phyloP scores from a whole-genome alignment of 2,113 vertebrate genomes.

The Electrona antarctica region DNA sequence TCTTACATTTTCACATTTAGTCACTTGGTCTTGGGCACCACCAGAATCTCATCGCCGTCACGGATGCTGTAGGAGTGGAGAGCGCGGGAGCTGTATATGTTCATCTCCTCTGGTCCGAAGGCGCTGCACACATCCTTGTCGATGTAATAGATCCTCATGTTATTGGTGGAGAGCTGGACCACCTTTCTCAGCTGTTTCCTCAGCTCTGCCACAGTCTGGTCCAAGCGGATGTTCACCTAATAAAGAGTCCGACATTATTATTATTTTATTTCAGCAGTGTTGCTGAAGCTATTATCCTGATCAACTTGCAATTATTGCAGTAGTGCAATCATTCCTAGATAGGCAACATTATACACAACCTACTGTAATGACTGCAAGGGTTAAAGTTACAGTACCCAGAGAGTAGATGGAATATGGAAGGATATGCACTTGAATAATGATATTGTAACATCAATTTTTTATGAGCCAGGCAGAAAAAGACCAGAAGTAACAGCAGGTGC shows the following conservation, averaged over 20 bases:
- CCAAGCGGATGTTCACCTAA: slow-evolving; percentile 85
- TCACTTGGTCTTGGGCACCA: slow-evolving; percentile 93
- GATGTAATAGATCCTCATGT: slow-evolving; percentile 95
- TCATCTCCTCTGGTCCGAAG: slow-evolving; percentile 96
- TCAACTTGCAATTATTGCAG: background rate
- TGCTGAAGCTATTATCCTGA: background rate
- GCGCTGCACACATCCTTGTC: slow-evolving; percentile 84
- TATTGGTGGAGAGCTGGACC: slow-evolving; percentile 88
- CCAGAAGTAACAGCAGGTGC: no score
- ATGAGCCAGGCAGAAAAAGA: no score
- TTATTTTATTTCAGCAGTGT: background rate
- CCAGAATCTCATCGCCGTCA: slow-evolving; percentile 93
- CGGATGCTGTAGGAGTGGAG: slow-evolving; percentile 95
- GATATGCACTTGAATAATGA: no score
- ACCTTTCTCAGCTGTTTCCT: slow-evolving; percentile 91
- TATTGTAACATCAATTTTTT: no score
- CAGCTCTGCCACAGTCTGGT: slow-evolving; percentile 94
- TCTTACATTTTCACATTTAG: background rate
- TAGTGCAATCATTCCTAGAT: background rate
- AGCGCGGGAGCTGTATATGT: slow-evolving; percentile 87
- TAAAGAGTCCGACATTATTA: slow-evolving; percentile 18
- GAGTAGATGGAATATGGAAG: background rate
- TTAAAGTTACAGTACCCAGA: background rate
- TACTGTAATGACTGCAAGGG: background rate
- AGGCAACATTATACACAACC: background rate